Evolutionary conservation across 2,113 vertebrate species (phyloP), one percentile per base, ranked within the genome.

Genomic region (Colinus virginianus): DNA sequence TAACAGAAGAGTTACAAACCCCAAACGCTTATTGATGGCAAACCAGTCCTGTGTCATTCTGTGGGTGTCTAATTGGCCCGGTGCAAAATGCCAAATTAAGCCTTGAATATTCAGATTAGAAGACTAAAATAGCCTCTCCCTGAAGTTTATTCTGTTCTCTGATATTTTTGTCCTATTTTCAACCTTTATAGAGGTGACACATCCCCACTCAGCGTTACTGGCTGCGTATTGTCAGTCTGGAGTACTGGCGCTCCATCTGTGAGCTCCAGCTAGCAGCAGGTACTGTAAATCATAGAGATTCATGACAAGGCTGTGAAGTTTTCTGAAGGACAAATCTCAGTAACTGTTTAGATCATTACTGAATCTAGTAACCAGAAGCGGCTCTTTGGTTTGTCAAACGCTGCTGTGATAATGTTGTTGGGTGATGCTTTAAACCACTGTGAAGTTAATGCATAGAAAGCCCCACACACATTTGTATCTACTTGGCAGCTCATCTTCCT

Each of bases 271-370:
- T 82, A 97, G 94, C 95, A 97, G 96, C 95, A 97, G 94, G 92
- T 96, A 97, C 84, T 92, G 95, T 96, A 96, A 97, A 96, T 97
- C 95, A 97, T 71, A 90, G 90, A 94, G 93, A 96, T 94, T 94
- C 93, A 96, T 97, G 94, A 95, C 94, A 93, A 90, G 93, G 94
- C 93, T 91, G 67, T 34, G 90, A 91, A 96, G 90, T 86, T 93
- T 95, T 79, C 89, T 97, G 95, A 96, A 96, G 96, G 96, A 87
- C 96, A 96, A 96, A 96, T 78, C 1, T 0, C 48, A 69, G 48
- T 88, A 56, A 81, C 83, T 30, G 22, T 28, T 48, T 34, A 88
- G 66, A 91, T 95, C 93, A 91, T 76, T 49, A 84, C 53, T 32
- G 23, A 86, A 62, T 86, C 61, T 58, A 11, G 64, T 49, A 91